Evolutionary conservation across 1,140 invertebrate genomes (phyloP).

Genomic region (Yoshiicerus persimilis): DNA sequence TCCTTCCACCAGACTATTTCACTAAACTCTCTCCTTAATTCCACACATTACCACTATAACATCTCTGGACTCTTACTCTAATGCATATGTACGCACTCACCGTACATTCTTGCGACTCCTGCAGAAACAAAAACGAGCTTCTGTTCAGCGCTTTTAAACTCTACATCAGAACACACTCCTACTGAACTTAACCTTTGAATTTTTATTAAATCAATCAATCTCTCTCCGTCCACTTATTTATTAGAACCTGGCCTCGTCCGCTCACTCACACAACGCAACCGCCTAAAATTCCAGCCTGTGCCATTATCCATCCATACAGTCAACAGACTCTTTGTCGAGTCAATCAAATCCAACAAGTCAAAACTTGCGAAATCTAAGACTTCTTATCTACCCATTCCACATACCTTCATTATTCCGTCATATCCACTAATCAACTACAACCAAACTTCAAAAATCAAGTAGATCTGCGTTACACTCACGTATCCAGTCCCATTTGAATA

Average conservation of each 20-base stretch:
- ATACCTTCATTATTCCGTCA: not conserved
- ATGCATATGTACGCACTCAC: not conserved
- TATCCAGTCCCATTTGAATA: no score
- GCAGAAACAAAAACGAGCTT: not conserved
- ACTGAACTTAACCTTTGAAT: slow-evolving; percentile 19
- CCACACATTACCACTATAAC: not conserved
- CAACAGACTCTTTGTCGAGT: not conserved
- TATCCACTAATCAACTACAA: no score
- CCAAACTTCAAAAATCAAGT: no score
- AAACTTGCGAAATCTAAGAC: not conserved
- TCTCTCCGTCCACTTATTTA: not conserved
- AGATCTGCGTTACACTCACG: no score
- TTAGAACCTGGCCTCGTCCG: not conserved
- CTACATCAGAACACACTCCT: not conserved
- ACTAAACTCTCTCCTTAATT: not conserved
- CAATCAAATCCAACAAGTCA: not conserved
- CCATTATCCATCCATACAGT: not conserved
- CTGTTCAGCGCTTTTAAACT: not conserved
- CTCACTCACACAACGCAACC: not conserved
- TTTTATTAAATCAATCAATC: slow-evolving; percentile 21
- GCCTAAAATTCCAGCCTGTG: not conserved
- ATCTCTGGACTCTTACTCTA: not conserved
- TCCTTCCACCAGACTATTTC: not conserved
- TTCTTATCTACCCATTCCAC: not conserved
- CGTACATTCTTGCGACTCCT: not conserved